A percentile compares a stretch with the other conserved stretches of the same genome.
These are phyloP conservation scores for Hypocryptadius cinnamomeus DNA, from an alignment of 2,113 vertebrate species.

Conservation along the genomic window DNA sequence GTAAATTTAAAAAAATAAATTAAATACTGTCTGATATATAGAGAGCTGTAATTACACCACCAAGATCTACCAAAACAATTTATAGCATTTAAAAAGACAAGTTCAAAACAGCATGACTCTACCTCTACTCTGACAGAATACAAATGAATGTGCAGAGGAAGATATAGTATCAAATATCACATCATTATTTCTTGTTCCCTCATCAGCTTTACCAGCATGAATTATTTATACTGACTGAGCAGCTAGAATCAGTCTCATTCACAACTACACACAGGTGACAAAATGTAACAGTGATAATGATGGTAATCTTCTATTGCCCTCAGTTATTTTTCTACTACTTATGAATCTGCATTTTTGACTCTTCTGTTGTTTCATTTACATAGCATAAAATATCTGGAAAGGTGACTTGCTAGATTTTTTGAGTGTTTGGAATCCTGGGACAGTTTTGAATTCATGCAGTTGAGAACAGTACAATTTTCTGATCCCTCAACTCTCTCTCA, in stretches of 20 bases:
- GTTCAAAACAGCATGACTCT: neutral
- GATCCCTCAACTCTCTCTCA: neutral
- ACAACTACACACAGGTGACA: neutral
- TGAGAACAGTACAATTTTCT: neutral
- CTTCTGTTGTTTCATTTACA: neutral
- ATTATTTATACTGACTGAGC: conserved; percentile 32
- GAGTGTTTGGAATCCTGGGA: neutral
- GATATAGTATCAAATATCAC: neutral
- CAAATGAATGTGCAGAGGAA: conserved; percentile 10
- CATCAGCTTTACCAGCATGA: conserved; percentile 14
- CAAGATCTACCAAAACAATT: neutral
- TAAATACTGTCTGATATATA: neutral
- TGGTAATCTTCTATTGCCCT: neutral
- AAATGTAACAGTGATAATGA: neutral
- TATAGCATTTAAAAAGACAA: neutral
- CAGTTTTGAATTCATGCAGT: neutral
- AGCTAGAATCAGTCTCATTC: neutral
- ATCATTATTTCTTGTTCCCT: conserved; percentile 15
- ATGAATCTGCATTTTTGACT: neutral
- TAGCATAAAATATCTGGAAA: neutral
- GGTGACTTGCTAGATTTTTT: neutral
- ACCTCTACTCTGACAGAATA: neutral
- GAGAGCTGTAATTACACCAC: neutral
- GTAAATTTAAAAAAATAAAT: neutral
- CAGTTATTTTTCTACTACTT: neutral